phyloP scores from a whole-genome alignment of 2,113 vertebrate species.

The Corynorhinus townsendii region DNA sequence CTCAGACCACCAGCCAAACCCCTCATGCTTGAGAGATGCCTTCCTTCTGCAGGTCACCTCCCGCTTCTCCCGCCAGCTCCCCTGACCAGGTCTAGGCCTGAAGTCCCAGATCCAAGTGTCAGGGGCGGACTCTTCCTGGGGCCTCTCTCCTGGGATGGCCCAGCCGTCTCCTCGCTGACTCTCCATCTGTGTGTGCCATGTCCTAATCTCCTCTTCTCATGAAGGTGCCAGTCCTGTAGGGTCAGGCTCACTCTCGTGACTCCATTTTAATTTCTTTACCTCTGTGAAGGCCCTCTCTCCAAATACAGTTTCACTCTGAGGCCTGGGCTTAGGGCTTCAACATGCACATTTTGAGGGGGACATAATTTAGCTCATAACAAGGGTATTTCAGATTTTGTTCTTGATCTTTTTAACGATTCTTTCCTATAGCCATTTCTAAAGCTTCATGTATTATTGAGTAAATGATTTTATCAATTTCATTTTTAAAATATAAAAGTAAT shows the following conservation, averaged over 20 bases:
- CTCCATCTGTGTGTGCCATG: not conserved
- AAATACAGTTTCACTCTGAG: not conserved
- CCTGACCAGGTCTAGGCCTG: not conserved
- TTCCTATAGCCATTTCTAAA: not conserved
- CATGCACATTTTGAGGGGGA: not conserved
- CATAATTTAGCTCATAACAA: not conserved
- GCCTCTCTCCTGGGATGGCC: not conserved
- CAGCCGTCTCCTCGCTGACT: rapidly evolving
- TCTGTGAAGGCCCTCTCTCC: not conserved
- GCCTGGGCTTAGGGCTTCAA: not conserved
- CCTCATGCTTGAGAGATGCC: not conserved
- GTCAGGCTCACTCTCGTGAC: not conserved
- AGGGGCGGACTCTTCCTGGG: not conserved
- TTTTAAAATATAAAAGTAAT: not conserved
- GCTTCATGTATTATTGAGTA: not conserved
- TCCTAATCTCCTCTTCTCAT: not conserved
- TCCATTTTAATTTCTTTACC: not conserved
- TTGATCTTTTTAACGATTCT: not conserved
- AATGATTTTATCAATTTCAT: not conserved
- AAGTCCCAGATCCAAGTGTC: not conserved
- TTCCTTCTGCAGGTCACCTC: not conserved
- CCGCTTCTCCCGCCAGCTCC: not conserved
- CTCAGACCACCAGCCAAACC: rapidly evolving
- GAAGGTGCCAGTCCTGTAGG: not conserved
- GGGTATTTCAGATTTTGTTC: not conserved